Percentiles rank a stretch among this genome's conserved stretches.
These are phyloP conservation scores for Atherinomorus stipes DNA, from an alignment of 2,113 vertebrate species.

Conservation along the genomic window DNA sequence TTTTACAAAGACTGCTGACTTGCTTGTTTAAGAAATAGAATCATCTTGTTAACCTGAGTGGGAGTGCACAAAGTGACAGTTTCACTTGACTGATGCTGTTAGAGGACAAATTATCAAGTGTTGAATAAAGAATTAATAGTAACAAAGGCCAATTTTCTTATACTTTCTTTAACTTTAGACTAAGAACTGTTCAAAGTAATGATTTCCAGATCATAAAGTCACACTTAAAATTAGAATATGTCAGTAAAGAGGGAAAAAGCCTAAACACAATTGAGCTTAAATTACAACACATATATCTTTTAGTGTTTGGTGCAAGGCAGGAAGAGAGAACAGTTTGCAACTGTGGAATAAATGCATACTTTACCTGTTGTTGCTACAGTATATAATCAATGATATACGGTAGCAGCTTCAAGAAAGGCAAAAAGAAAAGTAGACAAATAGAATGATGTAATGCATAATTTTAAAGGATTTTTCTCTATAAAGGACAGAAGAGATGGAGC, in stretches of 20 bases:
- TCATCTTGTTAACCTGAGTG: constrained; percentile 66
- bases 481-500: constrained; percentile 6
- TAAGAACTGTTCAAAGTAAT: constrained; percentile 2
- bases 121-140: constrained; percentile 33
- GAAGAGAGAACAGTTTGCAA: background rate
- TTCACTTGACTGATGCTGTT: constrained; percentile 41
- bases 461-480: constrained; percentile 4
- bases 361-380: background rate
- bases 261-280: background rate
- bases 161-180: background rate
- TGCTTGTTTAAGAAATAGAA: constrained; percentile 63
- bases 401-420: background rate
- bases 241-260: background rate
- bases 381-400: constrained; percentile 6
- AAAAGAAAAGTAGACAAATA: background rate
- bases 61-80: constrained; percentile 52
- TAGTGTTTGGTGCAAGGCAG: background rate
- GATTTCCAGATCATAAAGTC: no score
- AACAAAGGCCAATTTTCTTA: background rate
- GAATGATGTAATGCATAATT: constrained; percentile 1
- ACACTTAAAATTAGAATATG: no score
- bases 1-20: constrained; percentile 71
- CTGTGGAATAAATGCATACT: background rate
- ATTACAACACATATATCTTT: background rate
- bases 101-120: constrained; percentile 45